phyloP scores from a whole-genome alignment of 2,797 vertebrate species.

The Tragopan temminckii region DNA sequence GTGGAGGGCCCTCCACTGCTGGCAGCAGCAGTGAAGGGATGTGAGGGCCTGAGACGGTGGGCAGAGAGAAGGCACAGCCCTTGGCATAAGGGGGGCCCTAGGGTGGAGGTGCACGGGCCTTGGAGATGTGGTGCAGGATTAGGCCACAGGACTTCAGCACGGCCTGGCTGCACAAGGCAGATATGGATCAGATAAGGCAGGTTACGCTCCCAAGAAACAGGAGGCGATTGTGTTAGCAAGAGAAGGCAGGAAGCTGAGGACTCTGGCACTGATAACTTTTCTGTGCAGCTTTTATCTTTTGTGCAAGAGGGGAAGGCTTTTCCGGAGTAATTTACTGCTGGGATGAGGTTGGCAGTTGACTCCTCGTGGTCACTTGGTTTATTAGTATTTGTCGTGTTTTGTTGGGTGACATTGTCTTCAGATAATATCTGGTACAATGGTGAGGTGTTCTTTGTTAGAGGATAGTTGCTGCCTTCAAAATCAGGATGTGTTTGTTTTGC shows the following conservation, averaged over 20 bases:
- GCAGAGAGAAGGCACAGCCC: neutral
- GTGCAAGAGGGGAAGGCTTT: neutral
- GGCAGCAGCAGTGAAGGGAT: neutral
- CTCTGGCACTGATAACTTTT: conserved; percentile 2
- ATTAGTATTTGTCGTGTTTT: neutral
- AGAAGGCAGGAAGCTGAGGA: conserved; percentile 16
- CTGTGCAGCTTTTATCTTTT: conserved; percentile 23
- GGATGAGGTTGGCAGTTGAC: neutral
- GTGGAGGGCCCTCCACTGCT: too few relatives aligned
- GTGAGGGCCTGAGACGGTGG: neutral
- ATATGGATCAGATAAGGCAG: accelerated
- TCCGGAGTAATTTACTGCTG: neutral
- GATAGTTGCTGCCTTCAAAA: neutral
- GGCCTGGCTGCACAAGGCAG: neutral
- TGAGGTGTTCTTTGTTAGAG: neutral
- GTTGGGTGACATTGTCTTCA: neutral
- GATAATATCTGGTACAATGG: neutral
- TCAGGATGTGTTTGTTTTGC: neutral
- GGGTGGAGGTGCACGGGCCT: neutral
- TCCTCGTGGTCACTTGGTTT: neutral
- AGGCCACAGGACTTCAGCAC: neutral
- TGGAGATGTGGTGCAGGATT: neutral
- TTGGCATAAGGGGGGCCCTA: neutral
- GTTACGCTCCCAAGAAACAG: conserved; percentile 2
- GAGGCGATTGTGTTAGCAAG: neutral